Conservation (phyloP, 2,888 invertebrate species). For the Drosophila kanekoi region DNA sequence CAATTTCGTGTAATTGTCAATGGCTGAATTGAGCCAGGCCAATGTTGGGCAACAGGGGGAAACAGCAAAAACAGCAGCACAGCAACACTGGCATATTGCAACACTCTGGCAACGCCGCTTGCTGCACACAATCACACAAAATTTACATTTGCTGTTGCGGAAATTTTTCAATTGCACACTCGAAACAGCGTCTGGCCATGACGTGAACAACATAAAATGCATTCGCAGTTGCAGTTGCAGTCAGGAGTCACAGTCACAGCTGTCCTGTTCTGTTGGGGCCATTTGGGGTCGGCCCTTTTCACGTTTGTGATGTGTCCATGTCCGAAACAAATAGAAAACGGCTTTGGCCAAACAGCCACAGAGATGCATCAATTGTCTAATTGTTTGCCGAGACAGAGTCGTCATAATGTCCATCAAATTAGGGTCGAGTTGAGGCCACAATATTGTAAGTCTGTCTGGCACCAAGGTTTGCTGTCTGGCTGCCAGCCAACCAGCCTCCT, state of each 20-base stretch:
- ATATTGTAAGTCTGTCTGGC: slow-evolving; percentile 32
- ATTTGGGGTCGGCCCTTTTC: slow-evolving; percentile 66
- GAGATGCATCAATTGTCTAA: slow-evolving; percentile 78
- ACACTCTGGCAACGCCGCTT: slow-evolving; percentile 1
- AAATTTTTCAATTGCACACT: slow-evolving; percentile 63
- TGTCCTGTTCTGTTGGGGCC: slow-evolving; percentile 27
- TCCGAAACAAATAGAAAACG: slow-evolving; percentile 62
- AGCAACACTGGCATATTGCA: slow-evolving; percentile 9
- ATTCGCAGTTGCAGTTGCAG: slow-evolving; percentile 35
- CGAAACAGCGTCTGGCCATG: slow-evolving; percentile 55
- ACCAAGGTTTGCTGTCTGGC: slow-evolving; percentile 39
- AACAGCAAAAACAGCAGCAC: slow-evolving; percentile 52
- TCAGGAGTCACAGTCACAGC: slow-evolving; percentile 19
- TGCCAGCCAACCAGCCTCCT: background rate
- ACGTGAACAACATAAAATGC: slow-evolving; percentile 72
- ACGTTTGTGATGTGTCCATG: slow-evolving; percentile 42
- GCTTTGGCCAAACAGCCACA: slow-evolving; percentile 49
- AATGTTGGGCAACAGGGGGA: slow-evolving; percentile 32
- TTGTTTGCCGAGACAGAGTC: slow-evolving; percentile 78
- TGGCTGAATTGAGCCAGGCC: slow-evolving; percentile 10
- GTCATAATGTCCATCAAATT: slow-evolving; percentile 77
- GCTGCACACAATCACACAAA: slow-evolving; percentile 22
- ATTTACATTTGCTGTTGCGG: slow-evolving; percentile 53
- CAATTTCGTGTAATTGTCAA: slow-evolving; percentile 10
- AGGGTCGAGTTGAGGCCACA: slow-evolving; percentile 23